These are phyloP conservation scores for Petromus typicus DNA, from an alignment of 2,113 vertebrate species.

Conservation along the genomic window DNA sequence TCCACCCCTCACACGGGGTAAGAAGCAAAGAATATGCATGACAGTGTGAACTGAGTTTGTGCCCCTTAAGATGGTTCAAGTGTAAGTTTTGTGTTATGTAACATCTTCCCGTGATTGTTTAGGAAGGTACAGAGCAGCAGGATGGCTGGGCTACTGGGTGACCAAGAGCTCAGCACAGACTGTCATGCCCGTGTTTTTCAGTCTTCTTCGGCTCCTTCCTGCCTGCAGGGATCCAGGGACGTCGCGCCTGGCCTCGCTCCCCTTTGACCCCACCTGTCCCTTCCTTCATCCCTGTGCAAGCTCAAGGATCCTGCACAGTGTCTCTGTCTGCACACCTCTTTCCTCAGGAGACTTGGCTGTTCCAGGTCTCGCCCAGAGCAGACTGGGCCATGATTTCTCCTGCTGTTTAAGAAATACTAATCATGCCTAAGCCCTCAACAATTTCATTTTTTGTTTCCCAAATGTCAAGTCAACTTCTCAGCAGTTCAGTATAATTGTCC, in stretches of 20 bases:
- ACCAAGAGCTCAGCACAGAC: neutral
- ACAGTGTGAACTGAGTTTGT: neutral
- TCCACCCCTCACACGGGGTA: neutral
- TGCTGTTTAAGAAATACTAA: conserved; percentile 27
- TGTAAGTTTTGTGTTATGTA: neutral
- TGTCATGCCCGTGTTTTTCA: accelerated
- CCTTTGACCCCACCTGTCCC: neutral
- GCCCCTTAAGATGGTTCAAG: neutral
- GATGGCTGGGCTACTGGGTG: neutral
- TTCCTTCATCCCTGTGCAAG: neutral
- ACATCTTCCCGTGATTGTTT: neutral
- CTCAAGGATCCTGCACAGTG: neutral
- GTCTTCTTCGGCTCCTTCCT: neutral
- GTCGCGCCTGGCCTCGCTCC: neutral
- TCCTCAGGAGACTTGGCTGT: neutral
- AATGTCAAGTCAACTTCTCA: conserved; percentile 56
- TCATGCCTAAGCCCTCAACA: neutral
- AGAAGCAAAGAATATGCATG: accelerated
- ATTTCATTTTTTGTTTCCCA: conserved; percentile 35
- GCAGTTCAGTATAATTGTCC: neutral
- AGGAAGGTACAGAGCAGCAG: neutral
- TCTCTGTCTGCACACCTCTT: accelerated
- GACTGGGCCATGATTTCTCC: neutral
- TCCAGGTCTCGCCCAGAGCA: neutral
- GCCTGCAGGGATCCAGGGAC: neutral